phyloP scores from a whole-genome alignment of 2,888 invertebrate species.

The Pristionchus entomophagus region DNA sequence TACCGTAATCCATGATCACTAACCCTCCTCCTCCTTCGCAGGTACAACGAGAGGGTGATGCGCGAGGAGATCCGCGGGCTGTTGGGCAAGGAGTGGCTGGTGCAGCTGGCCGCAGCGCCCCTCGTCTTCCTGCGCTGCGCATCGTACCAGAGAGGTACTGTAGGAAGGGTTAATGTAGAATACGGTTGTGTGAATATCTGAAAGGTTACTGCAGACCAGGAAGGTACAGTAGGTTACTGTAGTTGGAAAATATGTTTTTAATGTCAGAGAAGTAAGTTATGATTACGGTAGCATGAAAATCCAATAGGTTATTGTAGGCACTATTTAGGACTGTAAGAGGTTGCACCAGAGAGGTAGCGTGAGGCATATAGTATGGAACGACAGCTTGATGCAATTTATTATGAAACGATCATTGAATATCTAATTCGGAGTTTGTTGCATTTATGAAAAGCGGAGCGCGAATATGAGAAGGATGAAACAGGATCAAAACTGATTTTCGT shows the following conservation, averaged over 20 bases:
- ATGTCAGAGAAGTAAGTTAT: background rate
- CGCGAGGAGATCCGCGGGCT: constrained; percentile 56
- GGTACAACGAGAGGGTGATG: constrained; percentile 62
- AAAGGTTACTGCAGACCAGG: background rate
- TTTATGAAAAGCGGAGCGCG: too few species aligned
- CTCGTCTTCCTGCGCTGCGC: constrained; percentile 86
- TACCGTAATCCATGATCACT: too few species aligned
- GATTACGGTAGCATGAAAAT: background rate
- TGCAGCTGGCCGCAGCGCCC: constrained; percentile 84
- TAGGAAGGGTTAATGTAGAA: constrained; percentile 79
- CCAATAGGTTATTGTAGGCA: too few species aligned
- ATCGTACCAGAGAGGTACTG: constrained; percentile 82
- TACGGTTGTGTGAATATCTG: background rate
- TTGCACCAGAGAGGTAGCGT: too few species aligned
- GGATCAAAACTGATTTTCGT: too few species aligned
- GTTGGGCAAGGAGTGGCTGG: constrained; percentile 82
- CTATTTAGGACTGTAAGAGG: too few species aligned
- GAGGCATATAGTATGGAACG: too few species aligned
- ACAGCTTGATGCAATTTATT: too few species aligned
- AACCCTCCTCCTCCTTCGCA: constrained; percentile 18
- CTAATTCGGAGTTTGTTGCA: too few species aligned
- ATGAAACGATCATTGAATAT: too few species aligned
- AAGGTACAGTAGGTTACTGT: background rate
- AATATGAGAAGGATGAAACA: too few species aligned
- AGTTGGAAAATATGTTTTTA: background rate